Evolutionary conservation across 2,113 vertebrate genomes (phyloP), one percentile per base, ranked within the genome.

Genomic region (Sceloporus undulatus): DNA sequence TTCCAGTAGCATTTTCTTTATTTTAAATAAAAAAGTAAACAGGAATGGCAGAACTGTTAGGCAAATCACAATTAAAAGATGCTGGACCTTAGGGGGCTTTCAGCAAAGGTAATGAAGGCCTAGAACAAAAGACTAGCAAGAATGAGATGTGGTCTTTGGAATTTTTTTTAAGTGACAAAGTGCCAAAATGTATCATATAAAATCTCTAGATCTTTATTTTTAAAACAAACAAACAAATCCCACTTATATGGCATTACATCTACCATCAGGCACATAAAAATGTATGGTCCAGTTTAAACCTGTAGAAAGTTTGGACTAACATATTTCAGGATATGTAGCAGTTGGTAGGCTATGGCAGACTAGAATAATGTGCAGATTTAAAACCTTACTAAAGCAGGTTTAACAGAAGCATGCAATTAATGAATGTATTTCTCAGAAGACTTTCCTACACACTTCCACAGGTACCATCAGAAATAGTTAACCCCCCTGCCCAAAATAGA

Each of bases 151-250:
- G n/a, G 48, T 78, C 48, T 83, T 78, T 84, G 87, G 29, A 77
- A 77, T 77, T 62, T 85, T 86, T 48, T 48, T 79, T 21, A 66
- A 78, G 59, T 87, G 54, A 59, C 71, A 75, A 91, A 79, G 48
- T 82, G 74, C 74, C 19, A 77, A 23, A 82, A 21, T 38, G 19
- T 56, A 86, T 38, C 62, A 23, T 68, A 86, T 82, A 77, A 82
- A 86, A 89, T 70, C 8, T 29, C 42, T 54, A 83, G 16, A 16
- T 77, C 21, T 62, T 56, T 70, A 52, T 40, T 62, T 62, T 62
- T 16, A 18, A 62, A 62, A 62, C 34, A 34, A 34, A 59, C 10
- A 14, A 59, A 88, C 77, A 83, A 70, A 87, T 27, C 48, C 76
- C 48, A 74, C 3, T 86, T 68, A 65, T 16, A 65, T 56, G 54